Percentiles rank a stretch among this genome's conserved stretches.
Evolutionary conservation across 2,888 invertebrate species (phyloP).

Genomic region (Trichopoda pennipes): DNA sequence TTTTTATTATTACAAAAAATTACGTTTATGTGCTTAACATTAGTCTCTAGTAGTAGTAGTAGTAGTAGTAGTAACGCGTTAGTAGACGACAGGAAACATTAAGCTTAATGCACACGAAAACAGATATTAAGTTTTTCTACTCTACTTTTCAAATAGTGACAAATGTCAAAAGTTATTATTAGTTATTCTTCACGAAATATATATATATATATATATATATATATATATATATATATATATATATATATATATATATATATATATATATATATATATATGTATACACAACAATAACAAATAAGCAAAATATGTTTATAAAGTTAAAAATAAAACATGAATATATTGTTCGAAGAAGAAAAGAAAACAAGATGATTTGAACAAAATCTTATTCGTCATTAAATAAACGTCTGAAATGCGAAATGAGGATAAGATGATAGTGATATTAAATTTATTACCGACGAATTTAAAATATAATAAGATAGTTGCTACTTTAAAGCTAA

Average conservation of each 20-base stretch:
- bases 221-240: no score
- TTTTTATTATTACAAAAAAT: constrained; percentile 14
- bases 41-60: neutral
- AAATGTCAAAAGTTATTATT: neutral
- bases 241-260: no score
- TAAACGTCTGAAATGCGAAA: neutral
- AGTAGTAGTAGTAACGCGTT: constrained; percentile 10
- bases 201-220: no score
- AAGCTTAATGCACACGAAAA: constrained; percentile 37
- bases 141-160: neutral
- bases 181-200: constrained; percentile 19
- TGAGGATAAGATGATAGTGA: constrained; percentile 7
- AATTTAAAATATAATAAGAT: neutral
- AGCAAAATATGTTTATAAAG: neutral
- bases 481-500: neutral
- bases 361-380: constrained; percentile 26
- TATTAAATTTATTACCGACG: neutral
- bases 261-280: no score
- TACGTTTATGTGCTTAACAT: neutral
- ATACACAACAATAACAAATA: neutral
- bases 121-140: constrained; percentile 18
- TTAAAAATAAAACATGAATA: neutral
- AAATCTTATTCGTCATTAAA: constrained; percentile 15
- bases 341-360: neutral
- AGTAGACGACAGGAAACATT: constrained; percentile 54